Percentiles rank a stretch among this genome's conserved stretches.
Evolutionary conservation across 2,888 invertebrate genomes (phyloP).

Genomic region (Hydriomena furcata): DNA sequence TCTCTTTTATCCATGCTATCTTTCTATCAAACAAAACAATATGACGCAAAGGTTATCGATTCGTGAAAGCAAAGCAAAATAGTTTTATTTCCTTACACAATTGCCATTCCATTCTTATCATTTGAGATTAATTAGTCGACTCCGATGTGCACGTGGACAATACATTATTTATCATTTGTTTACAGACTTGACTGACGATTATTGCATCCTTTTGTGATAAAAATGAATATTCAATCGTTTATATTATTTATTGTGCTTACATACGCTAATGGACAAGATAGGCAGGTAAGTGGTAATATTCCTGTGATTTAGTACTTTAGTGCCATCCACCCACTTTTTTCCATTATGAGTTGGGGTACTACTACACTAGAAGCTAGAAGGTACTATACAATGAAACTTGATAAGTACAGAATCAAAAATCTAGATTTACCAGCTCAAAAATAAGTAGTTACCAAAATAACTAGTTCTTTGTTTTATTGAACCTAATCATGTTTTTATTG

Average conservation of each 20-base stretch:
- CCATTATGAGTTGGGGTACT: too few relatives aligned
- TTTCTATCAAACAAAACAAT: too few relatives aligned
- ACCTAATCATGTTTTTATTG: too few relatives aligned
- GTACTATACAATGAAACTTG: too few relatives aligned
- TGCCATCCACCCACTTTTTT: slow-evolving; percentile 26
- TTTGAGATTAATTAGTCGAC: slow-evolving; percentile 12
- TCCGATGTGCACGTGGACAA: slow-evolving; percentile 51
- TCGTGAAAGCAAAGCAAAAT: slow-evolving; percentile 8
- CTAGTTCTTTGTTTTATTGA: slow-evolving; percentile 1
- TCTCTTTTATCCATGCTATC: too few relatives aligned
- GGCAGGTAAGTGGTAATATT: slow-evolving; percentile 55
- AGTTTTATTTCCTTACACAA: slow-evolving; percentile 8
- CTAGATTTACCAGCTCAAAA: too few relatives aligned
- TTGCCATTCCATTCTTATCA: slow-evolving; percentile 26
- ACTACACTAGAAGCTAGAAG: too few relatives aligned
- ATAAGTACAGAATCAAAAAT: too few relatives aligned
- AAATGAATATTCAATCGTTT: slow-evolving; percentile 51
- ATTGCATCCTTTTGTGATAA: slow-evolving; percentile 51
- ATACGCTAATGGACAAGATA: slow-evolving; percentile 58
- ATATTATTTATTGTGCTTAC: slow-evolving; percentile 51
- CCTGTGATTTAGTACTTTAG: neutral
- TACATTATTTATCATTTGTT: slow-evolving; percentile 57
- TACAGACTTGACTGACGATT: slow-evolving; percentile 47
- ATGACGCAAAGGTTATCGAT: too few relatives aligned
- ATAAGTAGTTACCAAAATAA: too few relatives aligned